These are phyloP conservation scores for Ranitomeya imitator DNA, from an alignment of 2,113 vertebrate species.

Conservation along the genomic window DNA sequence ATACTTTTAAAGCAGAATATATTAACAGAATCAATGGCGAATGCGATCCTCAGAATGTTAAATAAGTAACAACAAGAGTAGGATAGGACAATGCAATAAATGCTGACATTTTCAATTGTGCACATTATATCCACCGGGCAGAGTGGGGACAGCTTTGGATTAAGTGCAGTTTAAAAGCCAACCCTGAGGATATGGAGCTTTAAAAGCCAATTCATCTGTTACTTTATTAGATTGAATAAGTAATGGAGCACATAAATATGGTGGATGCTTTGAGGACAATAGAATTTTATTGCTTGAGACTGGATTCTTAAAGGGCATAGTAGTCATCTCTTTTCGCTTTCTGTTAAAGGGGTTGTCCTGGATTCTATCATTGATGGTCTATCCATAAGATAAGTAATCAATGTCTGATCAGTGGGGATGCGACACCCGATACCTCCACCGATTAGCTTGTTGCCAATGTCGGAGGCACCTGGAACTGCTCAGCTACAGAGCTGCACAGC, in stretches of 20 bases:
- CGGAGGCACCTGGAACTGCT: too few relatives aligned
- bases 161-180: constrained; percentile 52
- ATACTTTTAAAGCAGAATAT: constrained; percentile 26
- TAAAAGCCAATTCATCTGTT: constrained; percentile 56
- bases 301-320: constrained; percentile 2
- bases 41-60: constrained; percentile 31
- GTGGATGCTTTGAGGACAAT: constrained; percentile 19
- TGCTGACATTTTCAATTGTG: constrained; percentile 49
- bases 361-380: background rate
- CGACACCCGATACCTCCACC: too few relatives aligned
- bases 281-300: background rate
- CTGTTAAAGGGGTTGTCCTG: background rate
- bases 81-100: constrained; percentile 49
- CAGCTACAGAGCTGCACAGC: too few relatives aligned
- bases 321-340: background rate
- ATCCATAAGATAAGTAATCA: too few relatives aligned
- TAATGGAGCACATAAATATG: constrained; percentile 55
- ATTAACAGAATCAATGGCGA: constrained; percentile 38
- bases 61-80: constrained; percentile 31
- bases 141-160: constrained; percentile 50
- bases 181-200: constrained; percentile 50
- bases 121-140: constrained; percentile 51
- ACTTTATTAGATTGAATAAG: constrained; percentile 58
- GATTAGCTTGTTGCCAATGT: too few relatives aligned
- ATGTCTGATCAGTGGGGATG: too few relatives aligned